Base-by-base conservation (phyloP, 2,888 invertebrate species). In the Macrophya annulata region DNA sequence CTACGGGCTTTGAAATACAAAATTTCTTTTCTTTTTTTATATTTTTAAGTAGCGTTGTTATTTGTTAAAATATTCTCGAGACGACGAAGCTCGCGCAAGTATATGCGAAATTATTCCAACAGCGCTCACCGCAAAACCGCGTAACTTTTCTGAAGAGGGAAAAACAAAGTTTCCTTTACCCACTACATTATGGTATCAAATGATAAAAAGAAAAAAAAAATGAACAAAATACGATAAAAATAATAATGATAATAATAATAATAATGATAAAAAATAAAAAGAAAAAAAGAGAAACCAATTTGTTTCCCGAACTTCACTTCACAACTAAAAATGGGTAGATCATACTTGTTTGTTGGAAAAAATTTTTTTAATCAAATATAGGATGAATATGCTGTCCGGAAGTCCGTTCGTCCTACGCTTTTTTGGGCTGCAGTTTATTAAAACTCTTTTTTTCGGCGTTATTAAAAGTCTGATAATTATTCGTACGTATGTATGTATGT, bases 141-240 rank as follows among this genome's bases (percentile, higher is more conserved):
- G 21, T 25, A 77, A 77, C 55, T 77, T 48, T 51, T 55, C 51
- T 48, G 77, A 43, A 31, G 51, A 37, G 68, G 77, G 17, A 51
- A 77, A 55, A 77, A 51, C 55, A 55, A 77, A 77, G 37, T 77
- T 77, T 45, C n/a, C 45, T 62, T 17, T 17, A 37, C 37, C 74
- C 45, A 45, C 74, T 74, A 15, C 74, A 74, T 74, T 74, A 74
- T n/a, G 74, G 74, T 74, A 74, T 74, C 43, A 74, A 74, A 74
- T 37, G 68, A 68, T 37, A 45, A 12, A 12, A 62, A 43, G 40
- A 71, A 43, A 43, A n/a, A 45, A 72, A 25, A 74, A 74, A 45
- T 43, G 4, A 21, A 74, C n/a, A 74, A 10, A 71, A 71, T 21
- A n/a, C 8, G 17, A 62, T 9, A 40, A 71, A 10, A 71, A 71